Conservation (phyloP, 2,888 invertebrate genomes). For the Epinotia bilunana region DNA sequence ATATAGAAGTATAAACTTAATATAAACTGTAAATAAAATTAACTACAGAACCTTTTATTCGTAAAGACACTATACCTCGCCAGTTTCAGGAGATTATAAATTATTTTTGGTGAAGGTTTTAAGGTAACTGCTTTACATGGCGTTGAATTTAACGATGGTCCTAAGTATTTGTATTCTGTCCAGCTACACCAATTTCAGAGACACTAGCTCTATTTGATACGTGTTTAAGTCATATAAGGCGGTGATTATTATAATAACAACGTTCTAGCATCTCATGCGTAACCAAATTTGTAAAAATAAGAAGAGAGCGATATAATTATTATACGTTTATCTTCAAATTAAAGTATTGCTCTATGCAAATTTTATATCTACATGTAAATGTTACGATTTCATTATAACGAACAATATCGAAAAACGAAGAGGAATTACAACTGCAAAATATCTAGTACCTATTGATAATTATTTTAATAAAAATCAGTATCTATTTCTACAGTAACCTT, state of each 20-base stretch:
- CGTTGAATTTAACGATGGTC: no score
- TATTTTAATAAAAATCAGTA: background rate
- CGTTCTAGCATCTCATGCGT: background rate
- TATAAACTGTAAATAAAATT: no score
- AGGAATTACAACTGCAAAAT: background rate
- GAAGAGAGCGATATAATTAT: no score
- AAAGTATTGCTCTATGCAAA: background rate
- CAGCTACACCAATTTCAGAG: no score
- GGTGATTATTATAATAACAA: background rate
- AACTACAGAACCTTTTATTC: no score
- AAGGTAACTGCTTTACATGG: no score
- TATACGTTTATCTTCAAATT: background rate
- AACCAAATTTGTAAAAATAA: background rate
- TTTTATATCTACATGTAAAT: background rate
- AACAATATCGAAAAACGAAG: conserved; percentile 20
- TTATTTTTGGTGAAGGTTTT: no score
- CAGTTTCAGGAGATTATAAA: no score
- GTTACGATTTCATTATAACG: conserved; percentile 1
- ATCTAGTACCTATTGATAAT: background rate
- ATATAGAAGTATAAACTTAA: no score
- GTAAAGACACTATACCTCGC: no score
- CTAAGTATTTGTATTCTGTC: no score
- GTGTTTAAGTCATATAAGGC: background rate
- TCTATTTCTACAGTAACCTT: conserved; percentile 7
- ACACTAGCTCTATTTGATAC: no score